These are phyloP conservation scores for Plutomurus gul DNA, from an alignment of 1,140 invertebrate species.

Conservation along the genomic window DNA sequence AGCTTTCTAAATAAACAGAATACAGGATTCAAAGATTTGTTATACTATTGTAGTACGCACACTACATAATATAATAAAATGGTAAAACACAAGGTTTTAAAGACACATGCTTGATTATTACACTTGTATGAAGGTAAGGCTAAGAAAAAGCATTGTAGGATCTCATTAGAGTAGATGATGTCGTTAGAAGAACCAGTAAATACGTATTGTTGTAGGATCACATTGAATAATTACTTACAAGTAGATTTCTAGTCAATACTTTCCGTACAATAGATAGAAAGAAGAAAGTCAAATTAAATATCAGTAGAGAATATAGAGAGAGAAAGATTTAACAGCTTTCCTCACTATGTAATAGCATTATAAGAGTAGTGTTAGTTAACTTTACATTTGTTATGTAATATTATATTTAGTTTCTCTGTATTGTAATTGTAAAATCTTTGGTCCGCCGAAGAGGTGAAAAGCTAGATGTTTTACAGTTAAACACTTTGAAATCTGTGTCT, in stretches of 20 bases:
- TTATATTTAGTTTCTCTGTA: constrained; percentile 7
- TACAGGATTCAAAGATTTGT: constrained; percentile 9
- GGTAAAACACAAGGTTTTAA: too few species aligned
- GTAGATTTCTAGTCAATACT: background rate
- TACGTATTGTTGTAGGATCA: constrained; percentile 27
- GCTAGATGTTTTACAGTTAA: constrained; percentile 1
- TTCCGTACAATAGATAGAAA: constrained; percentile 1
- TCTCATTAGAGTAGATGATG: constrained; percentile 6
- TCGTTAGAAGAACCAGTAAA: constrained; percentile 13
- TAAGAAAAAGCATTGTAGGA: too few species aligned
- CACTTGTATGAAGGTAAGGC: too few species aligned
- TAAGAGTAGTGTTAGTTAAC: constrained; percentile 24
- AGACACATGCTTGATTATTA: too few species aligned
- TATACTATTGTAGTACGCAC: background rate
- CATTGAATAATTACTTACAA: constrained; percentile 24
- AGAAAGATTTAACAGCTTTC: background rate
- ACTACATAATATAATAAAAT: too few species aligned
- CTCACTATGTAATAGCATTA: background rate
- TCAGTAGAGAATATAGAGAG: constrained; percentile 2
- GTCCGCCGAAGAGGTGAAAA: constrained; percentile 15
- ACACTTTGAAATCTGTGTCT: constrained; percentile 37
- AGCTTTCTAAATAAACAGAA: background rate
- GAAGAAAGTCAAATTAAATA: constrained; percentile 5
- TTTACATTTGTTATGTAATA: constrained; percentile 3
- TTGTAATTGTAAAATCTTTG: constrained; percentile 18